phyloP scores from a whole-genome alignment of 2,888 invertebrate genomes.

The Myopa testacea region DNA sequence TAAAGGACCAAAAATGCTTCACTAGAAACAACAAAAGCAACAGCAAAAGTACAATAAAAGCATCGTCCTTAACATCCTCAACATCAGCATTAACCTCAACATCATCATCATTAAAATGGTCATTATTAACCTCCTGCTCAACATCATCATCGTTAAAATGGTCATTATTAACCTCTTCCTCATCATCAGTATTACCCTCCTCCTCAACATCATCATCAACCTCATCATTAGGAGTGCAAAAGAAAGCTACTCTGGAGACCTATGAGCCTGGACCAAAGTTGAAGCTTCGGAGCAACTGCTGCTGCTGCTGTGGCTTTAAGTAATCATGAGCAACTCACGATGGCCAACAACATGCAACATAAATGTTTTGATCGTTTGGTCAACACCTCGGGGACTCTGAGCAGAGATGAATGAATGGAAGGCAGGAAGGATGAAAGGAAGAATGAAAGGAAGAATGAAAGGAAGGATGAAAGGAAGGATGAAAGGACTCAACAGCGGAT shows the following conservation, averaged over 20 bases:
- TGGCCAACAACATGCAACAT: conserved; percentile 26
- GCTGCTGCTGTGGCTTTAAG: conserved; percentile 24
- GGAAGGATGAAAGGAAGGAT: too few species aligned
- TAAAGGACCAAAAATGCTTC: too few species aligned
- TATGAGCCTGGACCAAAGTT: background rate
- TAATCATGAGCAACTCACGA: conserved; percentile 31
- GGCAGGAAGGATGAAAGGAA: too few species aligned
- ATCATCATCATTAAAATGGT: background rate
- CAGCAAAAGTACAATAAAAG: background rate
- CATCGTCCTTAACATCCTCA: background rate
- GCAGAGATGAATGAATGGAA: too few species aligned
- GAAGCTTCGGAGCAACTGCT: background rate
- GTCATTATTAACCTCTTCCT: too few species aligned
- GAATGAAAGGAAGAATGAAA: too few species aligned
- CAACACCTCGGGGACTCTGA: conserved; percentile 27
- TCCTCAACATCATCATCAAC: background rate
- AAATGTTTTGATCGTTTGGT: conserved; percentile 23
- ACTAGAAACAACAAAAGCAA: too few species aligned
- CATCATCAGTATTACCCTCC: too few species aligned
- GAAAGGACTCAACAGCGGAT: too few species aligned
- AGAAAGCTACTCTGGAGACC: conserved; percentile 53
- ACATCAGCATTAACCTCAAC: background rate
- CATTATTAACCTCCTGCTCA: background rate
- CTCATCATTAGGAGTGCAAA: background rate
- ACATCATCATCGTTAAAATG: background rate